Percentiles rank a stretch among this genome's conserved stretches.
phyloP scores from a whole-genome alignment of 2,888 invertebrate species.

The Erebia ligea region DNA sequence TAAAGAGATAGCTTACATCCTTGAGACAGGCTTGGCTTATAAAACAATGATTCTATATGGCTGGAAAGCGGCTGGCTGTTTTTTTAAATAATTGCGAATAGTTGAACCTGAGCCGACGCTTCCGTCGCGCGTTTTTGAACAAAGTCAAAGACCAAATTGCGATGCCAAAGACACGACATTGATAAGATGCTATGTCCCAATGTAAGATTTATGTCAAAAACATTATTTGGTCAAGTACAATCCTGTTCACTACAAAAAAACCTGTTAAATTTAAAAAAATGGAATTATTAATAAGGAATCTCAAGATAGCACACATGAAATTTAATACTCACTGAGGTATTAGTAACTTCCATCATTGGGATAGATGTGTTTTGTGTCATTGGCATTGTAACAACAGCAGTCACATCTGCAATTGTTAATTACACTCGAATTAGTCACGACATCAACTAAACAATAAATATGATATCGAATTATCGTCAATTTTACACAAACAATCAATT shows the following conservation, averaged over 20 bases:
- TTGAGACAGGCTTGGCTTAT: no score
- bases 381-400: constrained; percentile 79
- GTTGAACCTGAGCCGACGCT: no score
- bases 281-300: not conserved
- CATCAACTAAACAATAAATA: not conserved
- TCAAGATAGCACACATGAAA: not conserved
- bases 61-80: not conserved
- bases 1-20: no score
- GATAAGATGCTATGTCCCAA: no score
- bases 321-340: constrained; percentile 69
- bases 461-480: not conserved
- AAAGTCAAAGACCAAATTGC: no score
- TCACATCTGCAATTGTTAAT: constrained; percentile 66
- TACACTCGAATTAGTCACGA: constrained; percentile 3
- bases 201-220: no score
- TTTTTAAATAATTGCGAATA: not conserved
- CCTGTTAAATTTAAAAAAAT: not conserved
- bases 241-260: not conserved
- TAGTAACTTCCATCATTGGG: constrained; percentile 78
- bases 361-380: constrained; percentile 74
- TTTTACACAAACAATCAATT: not conserved
- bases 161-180: not conserved
- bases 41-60: not conserved
- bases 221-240: no score
- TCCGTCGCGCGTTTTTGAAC: no score